Evolutionary conservation across 2,113 vertebrate genomes (phyloP).

Genomic region (Sinocyclocheilus anshuiensis): DNA sequence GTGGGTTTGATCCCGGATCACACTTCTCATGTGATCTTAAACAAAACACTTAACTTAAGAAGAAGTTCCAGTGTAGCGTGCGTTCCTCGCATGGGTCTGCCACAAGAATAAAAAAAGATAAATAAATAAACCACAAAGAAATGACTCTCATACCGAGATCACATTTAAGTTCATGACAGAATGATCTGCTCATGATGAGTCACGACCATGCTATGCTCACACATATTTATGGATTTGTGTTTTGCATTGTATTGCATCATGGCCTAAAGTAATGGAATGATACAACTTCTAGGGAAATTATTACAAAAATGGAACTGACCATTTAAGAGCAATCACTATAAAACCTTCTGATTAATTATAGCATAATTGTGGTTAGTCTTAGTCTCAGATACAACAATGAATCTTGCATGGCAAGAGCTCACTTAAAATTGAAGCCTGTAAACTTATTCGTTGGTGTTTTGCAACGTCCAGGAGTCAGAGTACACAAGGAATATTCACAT

Average conservation of each 20-base stretch:
- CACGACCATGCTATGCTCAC: neutral
- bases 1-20: neutral
- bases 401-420: neutral
- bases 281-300: neutral
- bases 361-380: neutral
- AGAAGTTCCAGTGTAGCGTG: neutral
- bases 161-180: neutral
- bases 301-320: neutral
- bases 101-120: too few species aligned
- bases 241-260: neutral
- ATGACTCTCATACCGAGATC: neutral
- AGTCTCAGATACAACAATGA: neutral
- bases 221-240: neutral
- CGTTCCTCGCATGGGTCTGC: neutral
- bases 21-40: neutral
- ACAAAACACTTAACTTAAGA: neutral
- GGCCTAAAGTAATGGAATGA: neutral
- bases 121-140: neutral
- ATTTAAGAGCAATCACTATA: neutral
- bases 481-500: neutral
- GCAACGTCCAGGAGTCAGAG: neutral
- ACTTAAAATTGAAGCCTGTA: too few species aligned
- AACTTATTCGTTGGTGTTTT: neutral
- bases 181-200: neutral
- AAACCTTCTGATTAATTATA: neutral